Evolutionary conservation across 2,888 invertebrate species (phyloP), one percentile per base, ranked within the genome.

Genomic region (Nemapogon koenigi): DNA sequence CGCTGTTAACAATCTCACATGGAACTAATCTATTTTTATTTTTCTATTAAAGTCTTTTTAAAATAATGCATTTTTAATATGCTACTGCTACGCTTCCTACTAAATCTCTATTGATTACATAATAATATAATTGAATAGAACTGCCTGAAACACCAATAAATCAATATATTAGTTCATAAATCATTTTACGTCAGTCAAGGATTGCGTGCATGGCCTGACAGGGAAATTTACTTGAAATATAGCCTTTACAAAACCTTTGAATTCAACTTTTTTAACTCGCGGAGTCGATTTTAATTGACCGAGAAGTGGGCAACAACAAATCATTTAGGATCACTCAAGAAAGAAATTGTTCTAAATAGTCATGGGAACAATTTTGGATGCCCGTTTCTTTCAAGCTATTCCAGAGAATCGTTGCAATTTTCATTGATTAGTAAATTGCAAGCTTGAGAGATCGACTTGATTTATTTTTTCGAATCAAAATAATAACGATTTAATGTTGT

Each of bases 351-450:
- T 53, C 50, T 50, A 49, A 71, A 72, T 76, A 73, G 73, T 68
- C 68, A 68, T 75, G 76, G 66, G 73, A 73, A 38, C 38, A 37
- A 38, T 41, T 38, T 41, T 37, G n/a, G 35, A 16, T 35, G 49
- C n/a, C n/a, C n/a, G n/a, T n/a, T n/a, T n/a, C n/a, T n/a, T n/a
- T n/a, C n/a, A n/a, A n/a, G n/a, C n/a, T n/a, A n/a, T n/a, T n/a
- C n/a, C n/a, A n/a, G 66, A 70, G 50, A 57, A 67, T 63, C 57
- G 60, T 64, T 60, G 75, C 73, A 75, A 76, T 78, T 71, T 72
- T 46, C 73, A 75, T 65, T 76, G 76, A 76, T 76, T 75, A 75
- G 59, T 49, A 78, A 78, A 78, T 78, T 78, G 63, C 58, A 41
- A 49, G 55, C 19, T 7, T 31, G n/a, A n/a, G n/a, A n/a, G n/a